These are phyloP conservation scores for Stenoptilia bipunctidactyla DNA, from an alignment of 2,888 invertebrate species.

Conservation along the genomic window DNA sequence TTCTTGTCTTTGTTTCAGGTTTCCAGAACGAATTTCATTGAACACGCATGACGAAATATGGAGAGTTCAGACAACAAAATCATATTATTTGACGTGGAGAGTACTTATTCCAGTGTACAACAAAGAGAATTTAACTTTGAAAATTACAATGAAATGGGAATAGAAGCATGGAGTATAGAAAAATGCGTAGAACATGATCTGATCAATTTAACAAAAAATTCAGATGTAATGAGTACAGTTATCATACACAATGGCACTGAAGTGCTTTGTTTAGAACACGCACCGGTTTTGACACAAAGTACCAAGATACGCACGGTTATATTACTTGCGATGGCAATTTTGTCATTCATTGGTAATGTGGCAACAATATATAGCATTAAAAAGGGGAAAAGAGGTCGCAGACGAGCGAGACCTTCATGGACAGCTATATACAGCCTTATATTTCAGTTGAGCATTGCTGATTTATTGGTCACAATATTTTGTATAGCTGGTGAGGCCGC, in stretches of 20 bases:
- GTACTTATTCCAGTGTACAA: neutral
- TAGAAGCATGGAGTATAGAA: constrained; percentile 41
- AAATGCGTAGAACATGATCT: constrained; percentile 37
- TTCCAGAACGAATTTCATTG: constrained; percentile 8
- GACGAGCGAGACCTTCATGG: constrained; percentile 73
- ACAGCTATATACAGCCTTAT: constrained; percentile 83
- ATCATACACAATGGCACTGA: constrained; percentile 41
- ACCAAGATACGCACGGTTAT: constrained; percentile 77
- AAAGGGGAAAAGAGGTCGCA: constrained; percentile 70
- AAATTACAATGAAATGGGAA: constrained; percentile 23
- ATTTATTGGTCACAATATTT: constrained; percentile 84
- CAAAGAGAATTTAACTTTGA: constrained; percentile 33
- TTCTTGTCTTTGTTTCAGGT: constrained; percentile 40
- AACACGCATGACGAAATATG: constrained; percentile 61
- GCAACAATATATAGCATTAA: constrained; percentile 84
- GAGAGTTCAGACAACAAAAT: constrained; percentile 55
- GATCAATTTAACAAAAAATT: constrained; percentile 30
- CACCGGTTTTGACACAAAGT: constrained; percentile 75
- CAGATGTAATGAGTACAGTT: constrained; percentile 27
- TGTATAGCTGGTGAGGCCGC: constrained; percentile 85
- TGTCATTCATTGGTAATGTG: constrained; percentile 81
- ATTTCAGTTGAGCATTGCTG: constrained; percentile 85
- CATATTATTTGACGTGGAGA: constrained; percentile 45
- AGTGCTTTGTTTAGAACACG: constrained; percentile 71
- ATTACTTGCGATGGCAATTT: constrained; percentile 76